Conservation (phyloP, 1,140 invertebrate genomes). For the Sarcophaga peregrina region DNA sequence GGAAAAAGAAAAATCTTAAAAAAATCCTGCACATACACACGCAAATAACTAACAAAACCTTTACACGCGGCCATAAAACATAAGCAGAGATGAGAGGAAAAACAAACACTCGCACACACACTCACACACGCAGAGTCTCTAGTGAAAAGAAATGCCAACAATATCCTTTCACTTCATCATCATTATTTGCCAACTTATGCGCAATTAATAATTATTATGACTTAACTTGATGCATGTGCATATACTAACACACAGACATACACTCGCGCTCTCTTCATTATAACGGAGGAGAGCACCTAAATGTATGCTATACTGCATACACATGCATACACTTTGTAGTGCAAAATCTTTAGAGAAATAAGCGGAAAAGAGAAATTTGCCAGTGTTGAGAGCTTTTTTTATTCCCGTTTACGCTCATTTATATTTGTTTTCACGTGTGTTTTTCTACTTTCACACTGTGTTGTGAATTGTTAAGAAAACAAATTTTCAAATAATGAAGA, state of each 20-base stretch:
- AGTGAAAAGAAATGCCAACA: conserved; percentile 32
- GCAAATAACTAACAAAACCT: neutral
- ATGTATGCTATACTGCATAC: neutral
- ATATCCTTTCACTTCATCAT: conserved; percentile 42
- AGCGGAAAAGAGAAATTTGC: conserved; percentile 16
- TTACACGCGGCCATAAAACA: neutral
- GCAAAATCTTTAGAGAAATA: neutral
- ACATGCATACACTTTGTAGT: neutral
- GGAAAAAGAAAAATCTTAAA: too few species aligned
- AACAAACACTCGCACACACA: conserved; percentile 11
- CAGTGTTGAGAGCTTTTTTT: too few species aligned
- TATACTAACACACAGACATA: neutral
- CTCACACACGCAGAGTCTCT: neutral
- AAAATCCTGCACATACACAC: neutral
- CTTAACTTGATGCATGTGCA: conserved; percentile 38
- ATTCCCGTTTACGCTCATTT: too few species aligned
- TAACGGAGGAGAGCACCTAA: conserved; percentile 12
- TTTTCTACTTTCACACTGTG: too few species aligned
- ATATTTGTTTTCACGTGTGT: too few species aligned
- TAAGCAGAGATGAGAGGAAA: neutral
- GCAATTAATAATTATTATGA: conserved; percentile 42
- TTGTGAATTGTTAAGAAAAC: neutral
- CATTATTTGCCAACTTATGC: conserved; percentile 41
- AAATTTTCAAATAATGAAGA: conserved; percentile 12
- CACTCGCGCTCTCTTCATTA: neutral